These are phyloP conservation scores for Aythya baeri DNA, from an alignment of 2,113 vertebrate species.

Conservation along the genomic window DNA sequence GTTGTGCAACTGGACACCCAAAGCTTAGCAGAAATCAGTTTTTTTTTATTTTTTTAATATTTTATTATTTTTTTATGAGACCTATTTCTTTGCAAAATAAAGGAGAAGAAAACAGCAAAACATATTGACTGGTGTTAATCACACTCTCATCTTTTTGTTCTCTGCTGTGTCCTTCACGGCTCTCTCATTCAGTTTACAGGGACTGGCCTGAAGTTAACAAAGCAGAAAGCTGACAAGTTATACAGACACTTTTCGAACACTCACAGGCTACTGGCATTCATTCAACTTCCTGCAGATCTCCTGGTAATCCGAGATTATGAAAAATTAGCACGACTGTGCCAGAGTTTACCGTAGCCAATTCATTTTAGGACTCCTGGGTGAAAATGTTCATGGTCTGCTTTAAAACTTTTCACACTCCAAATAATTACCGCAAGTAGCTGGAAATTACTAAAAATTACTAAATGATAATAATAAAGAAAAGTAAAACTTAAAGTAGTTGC, in stretches of 20 bases:
- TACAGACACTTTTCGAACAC: not conserved
- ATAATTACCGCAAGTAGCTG: not conserved
- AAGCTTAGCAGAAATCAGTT: not conserved
- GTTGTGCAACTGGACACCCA: not conserved
- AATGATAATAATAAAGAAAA: not conserved
- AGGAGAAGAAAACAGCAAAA: not conserved
- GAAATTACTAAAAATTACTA: not conserved
- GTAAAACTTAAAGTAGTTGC: not conserved
- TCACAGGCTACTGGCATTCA: not conserved
- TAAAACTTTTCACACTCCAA: not conserved
- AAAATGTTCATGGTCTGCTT: not conserved
- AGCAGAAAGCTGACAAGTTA: not conserved
- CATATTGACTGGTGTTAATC: not conserved
- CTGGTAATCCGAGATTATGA: not conserved
- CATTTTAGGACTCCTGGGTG: not conserved
- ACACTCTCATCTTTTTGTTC: accelerated
- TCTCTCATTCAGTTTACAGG: not conserved
- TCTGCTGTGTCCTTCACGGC: not conserved
- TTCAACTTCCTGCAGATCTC: not conserved
- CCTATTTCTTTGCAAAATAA: not conserved
- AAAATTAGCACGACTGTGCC: not conserved
- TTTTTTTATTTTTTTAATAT: too few relatives aligned
- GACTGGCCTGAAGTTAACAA: not conserved
- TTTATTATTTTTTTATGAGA: not conserved
- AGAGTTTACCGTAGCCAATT: not conserved